Conservation (phyloP, 2,797 vertebrate species). For the Eulemur albifrons region DNA sequence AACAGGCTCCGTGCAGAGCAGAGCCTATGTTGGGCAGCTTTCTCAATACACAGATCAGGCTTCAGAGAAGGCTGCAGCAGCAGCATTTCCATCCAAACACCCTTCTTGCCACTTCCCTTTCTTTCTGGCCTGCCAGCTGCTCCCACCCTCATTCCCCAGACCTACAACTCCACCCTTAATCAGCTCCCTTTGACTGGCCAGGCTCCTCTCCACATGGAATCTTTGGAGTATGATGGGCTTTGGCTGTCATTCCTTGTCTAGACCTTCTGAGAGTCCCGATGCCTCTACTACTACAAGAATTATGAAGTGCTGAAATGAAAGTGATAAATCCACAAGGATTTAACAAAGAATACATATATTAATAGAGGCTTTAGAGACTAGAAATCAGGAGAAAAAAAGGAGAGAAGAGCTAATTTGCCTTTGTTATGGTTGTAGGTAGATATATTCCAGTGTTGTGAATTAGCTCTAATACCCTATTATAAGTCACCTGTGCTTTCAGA, state of each 20-base stretch:
- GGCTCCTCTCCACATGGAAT: slow-evolving; percentile 12
- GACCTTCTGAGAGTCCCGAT: slow-evolving; percentile 50
- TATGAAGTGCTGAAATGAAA: slow-evolving; percentile 59
- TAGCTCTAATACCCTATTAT: not conserved
- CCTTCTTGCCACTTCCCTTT: slow-evolving; percentile 72
- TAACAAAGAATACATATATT: slow-evolving; percentile 58
- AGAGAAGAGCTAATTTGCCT: slow-evolving; percentile 55
- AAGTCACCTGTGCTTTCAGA: slow-evolving; percentile 34
- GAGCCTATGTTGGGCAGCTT: not conserved
- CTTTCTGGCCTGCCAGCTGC: slow-evolving; percentile 24
- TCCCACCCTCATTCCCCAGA: not conserved
- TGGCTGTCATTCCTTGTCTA: slow-evolving; percentile 45
- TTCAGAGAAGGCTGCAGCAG: slow-evolving; percentile 58
- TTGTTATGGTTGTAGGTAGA: not conserved
- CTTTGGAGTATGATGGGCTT: slow-evolving; percentile 22
- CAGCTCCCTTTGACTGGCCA: not conserved
- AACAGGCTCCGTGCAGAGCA: not conserved
- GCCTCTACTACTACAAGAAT: slow-evolving; percentile 60
- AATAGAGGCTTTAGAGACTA: slow-evolving; percentile 57
- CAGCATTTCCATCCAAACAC: slow-evolving; percentile 80
- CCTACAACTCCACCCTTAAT: not conserved
- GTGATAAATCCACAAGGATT: slow-evolving; percentile 66
- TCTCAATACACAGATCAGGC: slow-evolving; percentile 42
- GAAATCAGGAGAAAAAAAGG: slow-evolving; percentile 60
- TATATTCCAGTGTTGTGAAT: not conserved